phyloP scores from a whole-genome alignment of 2,888 invertebrate species.

The Apamea sordens region DNA sequence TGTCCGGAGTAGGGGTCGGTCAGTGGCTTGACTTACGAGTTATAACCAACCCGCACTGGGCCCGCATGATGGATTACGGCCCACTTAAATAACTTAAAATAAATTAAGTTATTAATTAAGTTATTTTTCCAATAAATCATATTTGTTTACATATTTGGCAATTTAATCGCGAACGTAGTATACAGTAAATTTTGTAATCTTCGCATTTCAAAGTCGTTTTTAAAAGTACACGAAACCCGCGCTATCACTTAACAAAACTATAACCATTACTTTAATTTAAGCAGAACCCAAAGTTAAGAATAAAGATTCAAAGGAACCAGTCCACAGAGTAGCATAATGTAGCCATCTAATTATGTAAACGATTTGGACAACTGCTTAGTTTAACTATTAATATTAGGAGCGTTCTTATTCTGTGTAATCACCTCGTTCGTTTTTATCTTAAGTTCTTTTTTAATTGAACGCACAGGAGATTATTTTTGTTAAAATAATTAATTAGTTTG shows the following conservation, averaged over 20 bases:
- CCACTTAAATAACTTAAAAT: too few species aligned
- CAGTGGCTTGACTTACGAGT: too few species aligned
- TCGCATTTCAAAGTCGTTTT: neutral
- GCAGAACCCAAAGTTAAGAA: slow-evolving; percentile 9
- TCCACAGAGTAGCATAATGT: slow-evolving; percentile 36
- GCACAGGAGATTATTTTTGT: slow-evolving; percentile 2
- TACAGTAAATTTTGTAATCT: neutral
- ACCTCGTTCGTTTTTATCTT: slow-evolving; percentile 33
- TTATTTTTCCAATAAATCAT: too few species aligned
- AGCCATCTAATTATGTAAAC: slow-evolving; percentile 56
- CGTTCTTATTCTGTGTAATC: slow-evolving; percentile 48
- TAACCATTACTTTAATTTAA: slow-evolving; percentile 34
- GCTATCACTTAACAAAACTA: slow-evolving; percentile 16
- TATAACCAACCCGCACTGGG: too few species aligned
- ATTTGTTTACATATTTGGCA: too few species aligned
- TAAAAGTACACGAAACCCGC: neutral
- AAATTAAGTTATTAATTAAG: too few species aligned
- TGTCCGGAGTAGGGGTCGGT: neutral
- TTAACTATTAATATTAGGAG: slow-evolving; percentile 40
- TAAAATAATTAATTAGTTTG: neutral
- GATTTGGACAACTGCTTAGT: slow-evolving; percentile 47
- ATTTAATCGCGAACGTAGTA: too few species aligned
- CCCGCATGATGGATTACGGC: too few species aligned
- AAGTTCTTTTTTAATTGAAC: slow-evolving; percentile 33
- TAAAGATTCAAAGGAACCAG: slow-evolving; percentile 1